These are phyloP conservation scores for Galleria mellonella DNA, from an alignment of 1,140 invertebrate genomes.

Conservation along the genomic window DNA sequence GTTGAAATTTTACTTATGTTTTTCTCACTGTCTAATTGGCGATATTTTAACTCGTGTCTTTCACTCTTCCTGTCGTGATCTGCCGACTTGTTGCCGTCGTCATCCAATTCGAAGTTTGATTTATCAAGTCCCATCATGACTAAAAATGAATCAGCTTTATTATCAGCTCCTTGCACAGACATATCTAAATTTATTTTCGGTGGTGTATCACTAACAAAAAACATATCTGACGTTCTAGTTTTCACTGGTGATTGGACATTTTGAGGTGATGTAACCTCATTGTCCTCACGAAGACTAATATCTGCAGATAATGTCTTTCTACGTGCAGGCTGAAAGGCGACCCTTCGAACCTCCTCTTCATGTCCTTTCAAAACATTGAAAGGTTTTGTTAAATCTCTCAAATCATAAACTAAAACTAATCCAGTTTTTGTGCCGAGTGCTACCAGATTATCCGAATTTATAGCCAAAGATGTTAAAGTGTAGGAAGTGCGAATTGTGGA, in stretches of 20 bases:
- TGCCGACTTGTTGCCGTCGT: slow-evolving; percentile 35
- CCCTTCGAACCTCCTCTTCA: slow-evolving; percentile 47
- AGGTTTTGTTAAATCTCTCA: slow-evolving; percentile 53
- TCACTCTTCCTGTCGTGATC: slow-evolving; percentile 39
- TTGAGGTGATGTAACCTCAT: slow-evolving; percentile 25
- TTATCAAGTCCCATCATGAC: slow-evolving; percentile 58
- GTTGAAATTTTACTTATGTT: slow-evolving; percentile 61
- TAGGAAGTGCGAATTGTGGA: slow-evolving; percentile 55
- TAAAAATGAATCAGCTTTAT: slow-evolving; percentile 59
- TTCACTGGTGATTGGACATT: slow-evolving; percentile 39
- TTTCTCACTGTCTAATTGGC: slow-evolving; percentile 45
- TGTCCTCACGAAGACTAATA: slow-evolving; percentile 56
- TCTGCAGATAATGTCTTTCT: slow-evolving; percentile 48
- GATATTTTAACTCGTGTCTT: slow-evolving; percentile 35
- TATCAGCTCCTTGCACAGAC: slow-evolving; percentile 22
- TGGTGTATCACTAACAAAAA: slow-evolving; percentile 47
- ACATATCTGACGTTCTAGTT: slow-evolving; percentile 52
- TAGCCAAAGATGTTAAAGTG: slow-evolving; percentile 57
- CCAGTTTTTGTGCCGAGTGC: slow-evolving; percentile 66
- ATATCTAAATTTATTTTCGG: slow-evolving; percentile 31
- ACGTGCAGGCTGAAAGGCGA: slow-evolving; percentile 56
- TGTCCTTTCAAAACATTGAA: slow-evolving; percentile 54
- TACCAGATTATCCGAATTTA: slow-evolving; percentile 53
- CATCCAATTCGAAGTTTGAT: slow-evolving; percentile 41
- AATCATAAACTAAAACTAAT: slow-evolving; percentile 57